Evolutionary conservation across 2,888 invertebrate genomes (phyloP).

Genomic region (Brachypalpus laphriformis): DNA sequence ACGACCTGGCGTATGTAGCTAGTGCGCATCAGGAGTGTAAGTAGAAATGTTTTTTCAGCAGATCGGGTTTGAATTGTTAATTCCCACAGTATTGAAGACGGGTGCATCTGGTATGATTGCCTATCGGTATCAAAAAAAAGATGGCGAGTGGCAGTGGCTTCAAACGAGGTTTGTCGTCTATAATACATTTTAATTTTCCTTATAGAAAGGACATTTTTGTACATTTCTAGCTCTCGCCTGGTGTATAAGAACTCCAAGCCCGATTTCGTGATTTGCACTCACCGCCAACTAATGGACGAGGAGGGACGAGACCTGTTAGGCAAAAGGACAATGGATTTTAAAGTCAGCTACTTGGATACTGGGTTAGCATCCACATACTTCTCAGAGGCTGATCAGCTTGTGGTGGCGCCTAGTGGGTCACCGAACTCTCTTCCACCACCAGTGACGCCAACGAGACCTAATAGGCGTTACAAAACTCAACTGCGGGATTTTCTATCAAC

Average conservation of each 20-base stretch:
- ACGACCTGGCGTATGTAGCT: constrained; percentile 98
- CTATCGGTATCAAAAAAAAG: constrained; percentile 97
- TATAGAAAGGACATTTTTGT: neutral
- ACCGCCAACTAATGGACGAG: constrained; percentile 99
- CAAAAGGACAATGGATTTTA: constrained; percentile 99
- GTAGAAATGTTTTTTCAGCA: constrained; percentile 80
- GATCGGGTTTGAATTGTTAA: constrained; percentile 43
- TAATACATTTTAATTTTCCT: neutral
- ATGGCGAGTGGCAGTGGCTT: constrained; percentile 98
- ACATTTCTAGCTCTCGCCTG: constrained; percentile 90
- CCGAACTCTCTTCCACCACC: constrained; percentile 85
- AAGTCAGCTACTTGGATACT: constrained; percentile 97
- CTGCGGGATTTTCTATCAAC: constrained; percentile 96
- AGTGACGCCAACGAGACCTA: constrained; percentile 91
- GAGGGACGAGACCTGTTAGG: constrained; percentile 98
- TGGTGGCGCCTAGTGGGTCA: constrained; percentile 84
- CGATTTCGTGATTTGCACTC: constrained; percentile 99
- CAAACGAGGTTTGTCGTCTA: constrained; percentile 87
- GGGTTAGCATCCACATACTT: constrained; percentile 95
- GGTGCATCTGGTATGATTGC: constrained; percentile 99
- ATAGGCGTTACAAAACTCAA: constrained; percentile 96
- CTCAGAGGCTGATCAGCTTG: constrained; percentile 92
- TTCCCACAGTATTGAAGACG: constrained; percentile 94
- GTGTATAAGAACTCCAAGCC: constrained; percentile 99
- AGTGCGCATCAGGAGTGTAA: constrained; percentile 99